Evolutionary conservation across 2,797 vertebrate genomes (phyloP), one percentile per base, ranked within the genome.

Genomic region (Geotrypetes seraphini): DNA sequence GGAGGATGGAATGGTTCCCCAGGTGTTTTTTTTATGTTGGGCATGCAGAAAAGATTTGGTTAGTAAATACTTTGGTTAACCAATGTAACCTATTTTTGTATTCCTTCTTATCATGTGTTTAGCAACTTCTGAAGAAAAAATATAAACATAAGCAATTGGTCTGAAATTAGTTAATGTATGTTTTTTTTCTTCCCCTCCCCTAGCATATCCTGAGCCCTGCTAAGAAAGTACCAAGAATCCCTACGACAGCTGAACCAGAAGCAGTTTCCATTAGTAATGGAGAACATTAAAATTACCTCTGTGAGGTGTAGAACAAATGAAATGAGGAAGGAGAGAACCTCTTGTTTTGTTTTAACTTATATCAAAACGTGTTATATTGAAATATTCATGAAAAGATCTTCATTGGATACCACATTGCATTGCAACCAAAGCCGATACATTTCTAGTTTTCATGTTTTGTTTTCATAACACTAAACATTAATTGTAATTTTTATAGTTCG

Each of bases 201-300:
- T 73, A 98, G 92, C 88, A 88, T 50, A 84, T 91, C 58, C 92
- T 90, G 49, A 96, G 91, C 67, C 95, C 90, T 28, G 88, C 81
- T 46, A 98, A 96, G 83, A 98, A 96, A 78, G 86, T 94, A 77
- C 89, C 95, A 51, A 87, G 92, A 57, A 89, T 96, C 55, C 94
- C 93, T 16, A 67, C 78, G 18, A 64, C 78, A 42, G 42, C 69
- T 14, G 38, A 66, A 14, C 46, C 85, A 1, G 87, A 86, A 43
- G 56, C 67, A 8, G 72, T 83, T 31, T 69, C 69, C 26, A 43
- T 91, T 49, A 87, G 75, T 58, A 94, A 93, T 12, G 92, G 88
- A 64, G 78, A 79, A 22, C 79, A 76, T 47, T 85, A 51, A 60
- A n/a, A 33, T 63, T 45, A 58, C 69, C 71, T 79, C 66, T 59